phyloP scores from a whole-genome alignment of 2,113 vertebrate species.

The Eudyptes chrysolophus region DNA sequence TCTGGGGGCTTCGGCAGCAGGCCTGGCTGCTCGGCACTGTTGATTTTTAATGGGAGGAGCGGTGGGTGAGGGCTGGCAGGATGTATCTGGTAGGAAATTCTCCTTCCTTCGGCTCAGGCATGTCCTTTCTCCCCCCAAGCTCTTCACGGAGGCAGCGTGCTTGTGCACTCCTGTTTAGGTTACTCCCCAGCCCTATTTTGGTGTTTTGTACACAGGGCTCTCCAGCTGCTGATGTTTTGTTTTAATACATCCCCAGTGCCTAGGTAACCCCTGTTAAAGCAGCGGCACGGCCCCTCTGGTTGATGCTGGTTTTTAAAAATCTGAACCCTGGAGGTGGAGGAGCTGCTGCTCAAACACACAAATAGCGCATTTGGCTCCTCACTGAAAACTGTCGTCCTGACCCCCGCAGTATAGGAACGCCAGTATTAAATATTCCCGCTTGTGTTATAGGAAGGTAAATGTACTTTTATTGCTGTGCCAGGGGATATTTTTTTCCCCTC shows the following conservation, averaged over 20 bases:
- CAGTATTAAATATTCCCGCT: background rate
- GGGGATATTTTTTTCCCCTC: background rate
- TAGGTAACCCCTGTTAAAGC: background rate
- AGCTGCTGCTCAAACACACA: background rate
- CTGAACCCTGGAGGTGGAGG: background rate
- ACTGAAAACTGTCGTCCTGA: background rate
- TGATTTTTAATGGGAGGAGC: accelerated
- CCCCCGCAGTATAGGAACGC: background rate
- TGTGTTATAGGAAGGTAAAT: background rate
- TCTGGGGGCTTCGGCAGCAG: no score
- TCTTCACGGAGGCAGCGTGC: background rate
- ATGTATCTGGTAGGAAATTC: background rate
- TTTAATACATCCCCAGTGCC: background rate
- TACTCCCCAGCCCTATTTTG: background rate
- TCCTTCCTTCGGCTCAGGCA: background rate
- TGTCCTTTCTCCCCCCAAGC: background rate
- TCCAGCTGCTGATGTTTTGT: background rate
- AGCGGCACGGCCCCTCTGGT: background rate
- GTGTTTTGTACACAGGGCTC: background rate
- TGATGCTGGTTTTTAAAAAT: background rate
- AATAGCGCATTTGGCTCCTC: background rate
- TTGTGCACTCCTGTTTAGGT: accelerated
- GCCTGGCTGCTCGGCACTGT: accelerated
- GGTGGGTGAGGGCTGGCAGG: background rate
- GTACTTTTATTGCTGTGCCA: background rate